phyloP scores from a whole-genome alignment of 35 echinoderm and acorn worm genomes.

The Strongylocentrotus purpuratus region DNA sequence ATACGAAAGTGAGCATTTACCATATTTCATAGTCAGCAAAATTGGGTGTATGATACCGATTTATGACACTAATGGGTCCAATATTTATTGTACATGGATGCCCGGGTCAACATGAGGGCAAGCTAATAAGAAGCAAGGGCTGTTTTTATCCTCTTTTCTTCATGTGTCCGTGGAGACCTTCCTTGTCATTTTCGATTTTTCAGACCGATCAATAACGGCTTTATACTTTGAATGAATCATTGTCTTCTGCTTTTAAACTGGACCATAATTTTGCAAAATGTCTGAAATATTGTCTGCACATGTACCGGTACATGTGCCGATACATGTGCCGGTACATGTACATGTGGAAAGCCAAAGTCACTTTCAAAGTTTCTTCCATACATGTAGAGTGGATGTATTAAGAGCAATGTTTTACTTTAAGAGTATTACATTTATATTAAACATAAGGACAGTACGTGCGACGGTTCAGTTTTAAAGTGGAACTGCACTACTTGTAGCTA shows the following conservation, averaged over 20 bases:
- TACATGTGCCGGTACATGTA: not conserved
- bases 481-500: too few species aligned
- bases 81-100: slow-evolving; percentile 4
- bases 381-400: not conserved
- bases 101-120: not conserved
- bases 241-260: not conserved
- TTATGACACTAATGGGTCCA: slow-evolving; percentile 2
- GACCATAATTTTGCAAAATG: not conserved
- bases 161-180: not conserved
- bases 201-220: not conserved
- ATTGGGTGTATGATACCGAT: not conserved
- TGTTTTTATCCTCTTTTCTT: not conserved
- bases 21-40: slow-evolving; percentile 12
- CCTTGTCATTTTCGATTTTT: not conserved
- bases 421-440: too few species aligned
- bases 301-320: not conserved
- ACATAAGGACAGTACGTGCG: too few species aligned
- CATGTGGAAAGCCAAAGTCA: not conserved
- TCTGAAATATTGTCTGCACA: not conserved
- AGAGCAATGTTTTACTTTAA: too few species aligned
- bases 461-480: too few species aligned
- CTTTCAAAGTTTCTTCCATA: not conserved
- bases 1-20: not conserved
- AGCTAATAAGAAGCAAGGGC: not conserved
- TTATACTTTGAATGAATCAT: not conserved